Percentiles rank a stretch among this genome's conserved stretches.
These are phyloP conservation scores for Hermetia illucens DNA, from an alignment of 1,140 invertebrate species.

Conservation along the genomic window DNA sequence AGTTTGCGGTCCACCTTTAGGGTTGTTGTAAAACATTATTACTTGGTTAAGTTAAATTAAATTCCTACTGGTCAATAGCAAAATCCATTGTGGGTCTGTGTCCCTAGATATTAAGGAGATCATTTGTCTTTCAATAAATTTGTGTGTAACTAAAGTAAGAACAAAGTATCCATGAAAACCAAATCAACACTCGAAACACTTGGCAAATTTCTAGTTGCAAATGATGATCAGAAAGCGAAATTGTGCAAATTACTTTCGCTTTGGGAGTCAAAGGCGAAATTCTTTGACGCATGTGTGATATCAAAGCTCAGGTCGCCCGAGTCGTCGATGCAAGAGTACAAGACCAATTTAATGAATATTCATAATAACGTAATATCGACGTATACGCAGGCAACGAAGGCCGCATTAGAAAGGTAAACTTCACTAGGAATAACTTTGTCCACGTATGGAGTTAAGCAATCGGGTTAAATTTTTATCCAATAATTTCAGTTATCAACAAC, in stretches of 20 bases:
- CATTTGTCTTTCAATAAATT: too few relatives aligned
- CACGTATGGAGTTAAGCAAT: background rate
- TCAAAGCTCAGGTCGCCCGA: conserved; percentile 68
- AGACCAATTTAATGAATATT: conserved; percentile 64
- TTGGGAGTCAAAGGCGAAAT: conserved; percentile 94
- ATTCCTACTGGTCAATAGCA: too few relatives aligned
- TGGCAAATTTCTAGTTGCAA: conserved; percentile 44
- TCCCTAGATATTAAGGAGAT: too few relatives aligned
- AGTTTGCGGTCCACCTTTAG: too few relatives aligned
- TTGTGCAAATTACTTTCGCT: conserved; percentile 80
- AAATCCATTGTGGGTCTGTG: too few relatives aligned
- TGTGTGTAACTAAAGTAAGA: too few relatives aligned
- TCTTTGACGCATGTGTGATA: conserved; percentile 73
- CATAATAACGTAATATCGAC: conserved; percentile 60
- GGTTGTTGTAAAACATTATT: too few relatives aligned
- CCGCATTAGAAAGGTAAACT: conserved; percentile 54
- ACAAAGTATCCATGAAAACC: too few relatives aligned
- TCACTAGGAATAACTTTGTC: background rate
- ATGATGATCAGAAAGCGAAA: conserved; percentile 76
- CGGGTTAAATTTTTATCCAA: background rate
- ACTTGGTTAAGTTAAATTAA: too few relatives aligned
- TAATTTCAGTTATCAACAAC: conserved; percentile 64
- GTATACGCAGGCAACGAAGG: conserved; percentile 58
- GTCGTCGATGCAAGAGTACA: conserved; percentile 67
- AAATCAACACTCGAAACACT: too few relatives aligned